phyloP scores from a whole-genome alignment of 1,140 invertebrate species.

The Agraylea sexmaculata region DNA sequence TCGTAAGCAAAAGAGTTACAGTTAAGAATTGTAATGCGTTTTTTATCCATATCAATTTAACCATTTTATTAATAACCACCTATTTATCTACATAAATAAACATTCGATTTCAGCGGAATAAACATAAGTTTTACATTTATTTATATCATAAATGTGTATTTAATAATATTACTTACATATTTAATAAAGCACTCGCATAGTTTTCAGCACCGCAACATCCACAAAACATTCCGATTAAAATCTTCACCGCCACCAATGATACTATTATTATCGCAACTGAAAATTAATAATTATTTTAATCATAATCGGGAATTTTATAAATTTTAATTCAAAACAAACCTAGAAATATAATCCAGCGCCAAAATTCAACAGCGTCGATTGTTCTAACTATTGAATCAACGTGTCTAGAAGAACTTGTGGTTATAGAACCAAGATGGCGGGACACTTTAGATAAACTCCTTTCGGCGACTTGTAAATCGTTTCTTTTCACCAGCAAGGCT shows the following conservation, averaged over 20 bases:
- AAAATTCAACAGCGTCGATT: conserved; percentile 19
- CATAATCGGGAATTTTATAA: neutral
- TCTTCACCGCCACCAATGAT: conserved; percentile 28
- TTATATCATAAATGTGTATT: conserved; percentile 3
- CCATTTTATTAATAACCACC: too few relatives aligned
- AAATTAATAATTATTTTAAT: conserved; percentile 16
- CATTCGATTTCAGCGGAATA: conserved; percentile 2
- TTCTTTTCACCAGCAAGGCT: conserved; percentile 12
- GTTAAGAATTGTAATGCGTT: too few relatives aligned
- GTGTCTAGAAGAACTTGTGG: conserved; percentile 11
- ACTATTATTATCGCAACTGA: conserved; percentile 30
- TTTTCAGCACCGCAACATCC: conserved; percentile 34
- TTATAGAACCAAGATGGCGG: conserved; percentile 16
- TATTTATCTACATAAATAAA: neutral
- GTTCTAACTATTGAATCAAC: conserved; percentile 12
- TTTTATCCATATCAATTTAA: too few relatives aligned
- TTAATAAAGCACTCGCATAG: conserved; percentile 32
- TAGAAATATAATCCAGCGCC: conserved; percentile 21
- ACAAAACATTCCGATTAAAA: conserved; percentile 30
- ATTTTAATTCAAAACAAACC: conserved; percentile 8
- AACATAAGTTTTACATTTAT: neutral
- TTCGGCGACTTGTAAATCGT: conserved; percentile 12
- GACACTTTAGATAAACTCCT: conserved; percentile 14
- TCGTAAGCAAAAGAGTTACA: too few relatives aligned
- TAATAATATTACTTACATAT: conserved; percentile 30